These are phyloP conservation scores for Listronotus oregonensis DNA, from an alignment of 1,140 invertebrate species.

Conservation along the genomic window DNA sequence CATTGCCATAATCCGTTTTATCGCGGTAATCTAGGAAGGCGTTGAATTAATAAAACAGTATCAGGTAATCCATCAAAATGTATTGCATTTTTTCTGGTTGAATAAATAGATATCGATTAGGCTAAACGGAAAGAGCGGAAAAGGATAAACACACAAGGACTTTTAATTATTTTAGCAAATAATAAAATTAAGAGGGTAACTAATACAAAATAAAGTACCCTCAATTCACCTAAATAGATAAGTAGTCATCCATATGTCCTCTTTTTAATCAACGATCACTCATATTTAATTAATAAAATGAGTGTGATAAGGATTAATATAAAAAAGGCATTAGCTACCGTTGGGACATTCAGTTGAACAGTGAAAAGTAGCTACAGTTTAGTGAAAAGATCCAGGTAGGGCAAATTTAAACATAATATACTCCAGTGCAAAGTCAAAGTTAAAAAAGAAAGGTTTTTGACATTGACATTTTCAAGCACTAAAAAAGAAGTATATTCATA, in stretches of 20 bases:
- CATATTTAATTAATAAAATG: conserved; percentile 9
- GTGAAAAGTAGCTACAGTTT: neutral
- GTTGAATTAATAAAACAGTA: neutral
- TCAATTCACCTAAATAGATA: conserved; percentile 7
- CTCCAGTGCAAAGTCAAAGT: too few species aligned
- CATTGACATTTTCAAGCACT: too few species aligned
- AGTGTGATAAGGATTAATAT: conserved; percentile 19
- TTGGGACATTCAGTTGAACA: conserved; percentile 3
- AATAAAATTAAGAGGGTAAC: conserved; percentile 10
- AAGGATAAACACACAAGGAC: conserved; percentile 16
- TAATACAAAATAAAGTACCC: neutral
- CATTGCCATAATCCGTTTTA: conserved; percentile 8
- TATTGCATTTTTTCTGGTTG: conserved; percentile 1
- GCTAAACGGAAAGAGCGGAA: conserved; percentile 2
- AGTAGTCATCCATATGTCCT: conserved; percentile 23
- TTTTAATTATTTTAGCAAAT: conserved; percentile 24
- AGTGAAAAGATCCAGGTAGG: neutral
- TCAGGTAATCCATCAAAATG: conserved; percentile 20
- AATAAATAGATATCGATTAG: conserved; percentile 7
- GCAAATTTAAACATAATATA: too few species aligned
- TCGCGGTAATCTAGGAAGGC: conserved; percentile 1
- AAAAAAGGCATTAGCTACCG: conserved; percentile 7
- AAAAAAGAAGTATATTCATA: too few species aligned
- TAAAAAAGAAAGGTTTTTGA: too few species aligned
- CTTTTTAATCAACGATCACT: conserved; percentile 21